Conservation (phyloP, 2,113 vertebrate species). For the Mesitornis unicolor region DNA sequence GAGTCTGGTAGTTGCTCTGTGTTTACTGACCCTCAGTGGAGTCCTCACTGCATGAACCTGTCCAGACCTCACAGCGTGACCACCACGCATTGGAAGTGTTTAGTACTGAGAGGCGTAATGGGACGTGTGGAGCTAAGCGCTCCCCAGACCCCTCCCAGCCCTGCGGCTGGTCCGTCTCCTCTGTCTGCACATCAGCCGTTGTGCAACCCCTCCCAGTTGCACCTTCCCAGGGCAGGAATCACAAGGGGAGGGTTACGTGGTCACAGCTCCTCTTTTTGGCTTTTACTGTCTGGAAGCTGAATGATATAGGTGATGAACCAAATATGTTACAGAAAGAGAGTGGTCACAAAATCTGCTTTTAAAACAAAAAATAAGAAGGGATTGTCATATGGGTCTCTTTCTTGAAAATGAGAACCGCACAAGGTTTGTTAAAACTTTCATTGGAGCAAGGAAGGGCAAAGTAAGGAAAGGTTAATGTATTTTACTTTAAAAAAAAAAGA, state of each 20-base stretch:
- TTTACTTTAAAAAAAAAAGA: not conserved
- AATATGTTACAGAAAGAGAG: not conserved
- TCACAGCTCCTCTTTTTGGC: not conserved
- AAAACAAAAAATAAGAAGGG: not conserved
- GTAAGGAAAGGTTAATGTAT: not conserved
- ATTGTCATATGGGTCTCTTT: not conserved
- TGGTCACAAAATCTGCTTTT: not conserved
- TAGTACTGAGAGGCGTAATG: not conserved
- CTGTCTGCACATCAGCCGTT: not conserved
- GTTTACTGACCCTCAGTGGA: not conserved
- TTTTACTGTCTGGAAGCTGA: not conserved
- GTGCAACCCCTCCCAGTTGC: not conserved
- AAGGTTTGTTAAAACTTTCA: not conserved
- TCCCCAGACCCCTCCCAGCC: not conserved
- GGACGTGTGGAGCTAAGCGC: not conserved
- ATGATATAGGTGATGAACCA: not conserved
- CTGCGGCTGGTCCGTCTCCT: fast-evolving
- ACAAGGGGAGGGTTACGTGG: not conserved
- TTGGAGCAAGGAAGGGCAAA: not conserved
- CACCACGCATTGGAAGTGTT: not conserved
- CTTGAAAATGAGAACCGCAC: not conserved
- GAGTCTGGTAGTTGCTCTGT: not conserved
- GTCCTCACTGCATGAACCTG: not conserved
- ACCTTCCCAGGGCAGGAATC: not conserved
- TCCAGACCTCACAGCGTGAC: not conserved